phyloP scores from a whole-genome alignment of 2,113 vertebrate genomes.

The Phalacrocorax aristotelis region DNA sequence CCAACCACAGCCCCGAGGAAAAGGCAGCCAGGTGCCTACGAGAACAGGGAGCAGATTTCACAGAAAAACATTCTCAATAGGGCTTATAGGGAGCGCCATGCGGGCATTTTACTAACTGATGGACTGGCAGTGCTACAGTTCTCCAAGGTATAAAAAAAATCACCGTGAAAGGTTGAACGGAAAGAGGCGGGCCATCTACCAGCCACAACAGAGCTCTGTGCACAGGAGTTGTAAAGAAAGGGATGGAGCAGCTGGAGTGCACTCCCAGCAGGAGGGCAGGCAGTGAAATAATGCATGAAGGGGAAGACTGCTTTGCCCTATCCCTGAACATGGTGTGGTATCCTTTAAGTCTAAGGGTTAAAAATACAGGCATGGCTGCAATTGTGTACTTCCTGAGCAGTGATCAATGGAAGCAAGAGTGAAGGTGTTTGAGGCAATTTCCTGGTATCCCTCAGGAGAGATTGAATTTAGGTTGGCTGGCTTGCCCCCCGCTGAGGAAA shows the following conservation, averaged over 20 bases:
- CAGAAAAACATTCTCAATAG: not conserved
- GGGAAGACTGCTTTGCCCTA: not conserved
- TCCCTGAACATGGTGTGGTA: not conserved
- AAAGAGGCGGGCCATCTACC: not conserved
- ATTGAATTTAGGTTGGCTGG: not conserved
- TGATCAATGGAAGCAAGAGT: not conserved
- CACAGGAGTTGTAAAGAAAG: not conserved
- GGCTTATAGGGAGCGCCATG: not conserved
- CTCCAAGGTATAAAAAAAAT: not conserved
- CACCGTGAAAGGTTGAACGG: not conserved
- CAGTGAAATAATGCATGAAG: not conserved
- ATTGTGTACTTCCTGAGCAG: not conserved
- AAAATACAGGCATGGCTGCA: not conserved
- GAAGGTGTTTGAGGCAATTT: slow-evolving; percentile 8
- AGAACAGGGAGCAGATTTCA: not conserved
- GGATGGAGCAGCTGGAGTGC: not conserved
- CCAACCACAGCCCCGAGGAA: not conserved
- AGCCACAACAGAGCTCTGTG: not conserved
- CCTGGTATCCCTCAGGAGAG: not conserved
- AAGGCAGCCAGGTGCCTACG: not conserved
- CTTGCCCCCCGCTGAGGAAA: not conserved
- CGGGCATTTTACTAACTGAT: not conserved
- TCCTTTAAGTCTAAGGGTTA: not conserved
- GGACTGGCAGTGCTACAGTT: not conserved
- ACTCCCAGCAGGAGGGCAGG: not conserved